Base-by-base conservation (phyloP, 2,888 invertebrate genomes). In the Scaptodrosophila latifasciaeformis region DNA sequence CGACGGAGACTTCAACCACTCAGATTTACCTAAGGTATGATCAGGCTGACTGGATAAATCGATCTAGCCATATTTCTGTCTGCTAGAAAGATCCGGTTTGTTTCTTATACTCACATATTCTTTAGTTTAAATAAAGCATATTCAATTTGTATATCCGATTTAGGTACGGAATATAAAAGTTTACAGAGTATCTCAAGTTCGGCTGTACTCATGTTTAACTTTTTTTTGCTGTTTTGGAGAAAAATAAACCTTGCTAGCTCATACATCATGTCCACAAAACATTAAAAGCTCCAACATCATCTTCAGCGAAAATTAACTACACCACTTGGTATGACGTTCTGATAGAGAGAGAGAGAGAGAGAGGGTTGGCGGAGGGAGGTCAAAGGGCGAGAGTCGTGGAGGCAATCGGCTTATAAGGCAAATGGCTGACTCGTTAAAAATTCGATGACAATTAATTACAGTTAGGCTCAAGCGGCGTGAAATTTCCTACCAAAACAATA, bases 381-480 rank as follows among this genome's bases (percentile, higher is more conserved):
- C 15, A 55, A 46, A 54, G 51, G 54, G 17, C 42, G 43, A 21
- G 21, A 37, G 56, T 49, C 60, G 64, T 64, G 64, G 30, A 47
- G 29, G 35, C 18, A 52, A 46, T 34, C 15, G 34, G 34, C 34
- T 37, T 37, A 24, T 17, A 4, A 37, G 15, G 37, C 15, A 54
- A 46, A 62, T 49, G 57, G 81, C 72, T 70, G 72, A 80, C 70
- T 77, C 78, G 70, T 60, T 77, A 59, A 74, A 72, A 72, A 72
- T 80, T 72, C 80, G 70, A 72, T 74, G 80, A 80, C 77, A 72
- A 72, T 72, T 72, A 72, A 80, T 72, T 80, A 72, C 72, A 62
- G 78, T 66, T 70, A 74, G 70, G 75, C 59, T 63, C 15, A 35
- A 66, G 59, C 65, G 62, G 80, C 71, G 80, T 79, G 77, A 71